These are phyloP conservation scores for Tipula helvola DNA, from an alignment of 2,888 invertebrate species.

Conservation along the genomic window DNA sequence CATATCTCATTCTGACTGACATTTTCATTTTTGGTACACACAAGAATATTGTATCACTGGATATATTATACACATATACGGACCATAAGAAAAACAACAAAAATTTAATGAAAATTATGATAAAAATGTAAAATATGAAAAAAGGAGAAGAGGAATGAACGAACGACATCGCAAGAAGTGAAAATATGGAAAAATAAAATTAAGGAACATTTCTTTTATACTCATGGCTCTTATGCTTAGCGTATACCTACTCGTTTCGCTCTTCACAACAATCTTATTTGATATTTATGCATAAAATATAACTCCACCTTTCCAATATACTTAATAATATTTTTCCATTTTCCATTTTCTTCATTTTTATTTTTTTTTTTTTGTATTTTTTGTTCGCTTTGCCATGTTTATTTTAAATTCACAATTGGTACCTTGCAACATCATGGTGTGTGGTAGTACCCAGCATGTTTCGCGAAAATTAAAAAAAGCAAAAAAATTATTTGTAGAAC, in stretches of 20 bases:
- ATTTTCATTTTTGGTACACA: conserved; percentile 8
- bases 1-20: conserved; percentile 10
- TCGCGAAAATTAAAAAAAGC: neutral
- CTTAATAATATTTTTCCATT: neutral
- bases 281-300: conserved; percentile 4
- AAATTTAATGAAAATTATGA: neutral
- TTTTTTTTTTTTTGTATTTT: too few species aligned
- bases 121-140: neutral
- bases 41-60: neutral
- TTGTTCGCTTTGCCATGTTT: neutral
- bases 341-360: neutral
- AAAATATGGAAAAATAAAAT: neutral
- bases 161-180: neutral
- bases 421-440: neutral
- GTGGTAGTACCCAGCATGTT: neutral
- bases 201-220: neutral
- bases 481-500: neutral
- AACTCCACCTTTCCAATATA: neutral
- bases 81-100: neutral
- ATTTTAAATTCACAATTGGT: neutral
- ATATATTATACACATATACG: neutral
- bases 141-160: neutral
- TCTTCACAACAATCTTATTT: neutral
- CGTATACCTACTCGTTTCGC: neutral
- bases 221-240: neutral